Conservation (phyloP, 2,888 invertebrate genomes). For the Andrena hattorfiana region DNA sequence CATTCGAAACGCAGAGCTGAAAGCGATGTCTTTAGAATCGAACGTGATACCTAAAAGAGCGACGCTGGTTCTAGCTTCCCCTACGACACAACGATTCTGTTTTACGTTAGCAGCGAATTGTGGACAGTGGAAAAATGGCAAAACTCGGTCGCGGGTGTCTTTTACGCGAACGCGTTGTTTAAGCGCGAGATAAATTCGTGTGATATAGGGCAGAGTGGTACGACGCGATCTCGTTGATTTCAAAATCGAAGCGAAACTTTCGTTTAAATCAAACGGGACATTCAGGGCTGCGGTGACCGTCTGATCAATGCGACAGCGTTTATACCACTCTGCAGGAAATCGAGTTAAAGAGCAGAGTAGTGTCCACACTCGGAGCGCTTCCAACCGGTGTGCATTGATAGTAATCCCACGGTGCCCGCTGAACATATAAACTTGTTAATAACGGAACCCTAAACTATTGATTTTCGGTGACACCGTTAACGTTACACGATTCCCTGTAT, state of each 20-base stretch:
- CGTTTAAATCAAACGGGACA: constrained; percentile 49
- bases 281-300: constrained; percentile 38
- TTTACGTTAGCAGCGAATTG: not conserved
- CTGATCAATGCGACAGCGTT: constrained; percentile 58
- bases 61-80: not conserved
- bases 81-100: not conserved
- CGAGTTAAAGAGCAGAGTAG: constrained; percentile 48
- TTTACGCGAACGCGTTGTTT: constrained; percentile 3
- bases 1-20: not conserved
- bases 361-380: constrained; percentile 21
- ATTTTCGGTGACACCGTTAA: constrained; percentile 33
- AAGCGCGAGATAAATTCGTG: constrained; percentile 26
- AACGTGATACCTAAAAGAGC: not conserved
- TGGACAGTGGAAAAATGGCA: not conserved
- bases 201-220: not conserved
- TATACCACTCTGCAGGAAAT: constrained; percentile 45
- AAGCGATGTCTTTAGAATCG: constrained; percentile 2
- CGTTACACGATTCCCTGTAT: constrained; percentile 8
- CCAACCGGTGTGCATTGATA: constrained; percentile 3
- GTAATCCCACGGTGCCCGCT: constrained; percentile 28
- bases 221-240: constrained; percentile 27
- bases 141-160: not conserved
- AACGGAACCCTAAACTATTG: constrained; percentile 34
- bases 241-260: constrained; percentile 43
- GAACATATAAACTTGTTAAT: constrained; percentile 49